Evolutionary conservation across 2,888 invertebrate species (phyloP).

Genomic region (Aleiodes leptofemur): DNA sequence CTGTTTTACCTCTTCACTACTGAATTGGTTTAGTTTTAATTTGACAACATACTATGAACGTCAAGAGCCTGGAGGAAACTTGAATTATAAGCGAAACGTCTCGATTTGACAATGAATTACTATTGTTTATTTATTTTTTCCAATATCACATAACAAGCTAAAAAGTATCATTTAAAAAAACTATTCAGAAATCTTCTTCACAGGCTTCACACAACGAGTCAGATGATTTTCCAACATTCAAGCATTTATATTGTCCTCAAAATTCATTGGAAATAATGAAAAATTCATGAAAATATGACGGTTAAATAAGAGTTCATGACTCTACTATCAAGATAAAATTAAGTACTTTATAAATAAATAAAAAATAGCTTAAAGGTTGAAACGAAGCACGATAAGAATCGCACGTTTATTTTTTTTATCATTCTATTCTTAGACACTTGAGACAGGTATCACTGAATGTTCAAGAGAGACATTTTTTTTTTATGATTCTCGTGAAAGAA

Average conservation of each 20-base stretch:
- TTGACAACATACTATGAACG: too few species aligned
- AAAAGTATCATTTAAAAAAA: too few species aligned
- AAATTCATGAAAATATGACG: neutral
- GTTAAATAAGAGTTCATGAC: neutral
- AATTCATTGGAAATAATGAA: neutral
- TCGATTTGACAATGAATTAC: too few species aligned
- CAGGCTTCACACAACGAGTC: neutral
- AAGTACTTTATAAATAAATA: neutral
- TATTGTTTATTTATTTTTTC: too few species aligned
- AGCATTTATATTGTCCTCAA: neutral
- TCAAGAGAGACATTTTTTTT: neutral
- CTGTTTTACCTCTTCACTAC: too few species aligned
- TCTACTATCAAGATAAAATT: neutral
- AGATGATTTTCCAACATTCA: neutral
- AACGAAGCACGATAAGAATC: conserved; percentile 10
- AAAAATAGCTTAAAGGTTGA: neutral
- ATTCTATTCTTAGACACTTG: neutral
- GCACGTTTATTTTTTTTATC: neutral
- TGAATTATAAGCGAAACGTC: too few species aligned
- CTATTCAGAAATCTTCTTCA: neutral
- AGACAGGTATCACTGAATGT: conserved; percentile 6
- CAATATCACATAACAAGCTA: too few species aligned
- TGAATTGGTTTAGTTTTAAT: too few species aligned
- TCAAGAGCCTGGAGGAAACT: too few species aligned
- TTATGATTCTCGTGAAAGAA: neutral